Base-by-base conservation (phyloP, 23 tunicate species). In the Trididemnum clinides region DNA sequence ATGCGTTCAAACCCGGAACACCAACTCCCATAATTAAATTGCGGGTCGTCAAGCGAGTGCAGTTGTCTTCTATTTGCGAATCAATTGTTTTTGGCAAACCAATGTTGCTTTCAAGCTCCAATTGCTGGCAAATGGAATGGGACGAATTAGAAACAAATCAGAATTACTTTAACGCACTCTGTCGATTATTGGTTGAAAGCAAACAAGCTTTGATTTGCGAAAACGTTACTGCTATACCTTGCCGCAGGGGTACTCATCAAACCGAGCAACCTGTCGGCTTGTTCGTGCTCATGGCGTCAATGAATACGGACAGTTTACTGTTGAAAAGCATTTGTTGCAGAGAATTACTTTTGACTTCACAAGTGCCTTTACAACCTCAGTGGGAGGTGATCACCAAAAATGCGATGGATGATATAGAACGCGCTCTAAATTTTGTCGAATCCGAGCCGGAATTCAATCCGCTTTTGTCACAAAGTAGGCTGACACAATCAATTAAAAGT, bases 71-170 rank as follows among this genome's bases (percentile, higher is more conserved):
- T 18, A 36, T 94, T 3, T 94, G 98, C 65, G 94, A 89, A 31
- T 94, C 98, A 1, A 77, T 85, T 0, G 23, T 94, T 3, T 94
- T 94, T 49, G 98, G 98, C 31, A 63, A 33, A 1, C 88, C 94
- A 4, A 28, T 63, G 0, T 21, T 94, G 34, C 51, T 94, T 19
- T 82, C 32, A 34, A 82, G 80, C 65, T 89, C 98, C 33, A 74
- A 80, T 27, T 94, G 98, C 75, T 94, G 98, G 98, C 89, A 70
- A 74, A 89, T 94, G 88, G 98, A 94, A 51, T 94, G 98, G 98
- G 94, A 94, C 33, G 98, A 85, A 20, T 54, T 94, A 54, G 98
- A 94, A 59, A 27, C 80, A 23, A 94, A 94, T 80, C 93, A 86
- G 28, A 85, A 85, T 34, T 66, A 85, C 10, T 94, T 94, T 51